Conservation (phyloP, 2,888 invertebrate species). For the Yponomeuta evonymella region DNA sequence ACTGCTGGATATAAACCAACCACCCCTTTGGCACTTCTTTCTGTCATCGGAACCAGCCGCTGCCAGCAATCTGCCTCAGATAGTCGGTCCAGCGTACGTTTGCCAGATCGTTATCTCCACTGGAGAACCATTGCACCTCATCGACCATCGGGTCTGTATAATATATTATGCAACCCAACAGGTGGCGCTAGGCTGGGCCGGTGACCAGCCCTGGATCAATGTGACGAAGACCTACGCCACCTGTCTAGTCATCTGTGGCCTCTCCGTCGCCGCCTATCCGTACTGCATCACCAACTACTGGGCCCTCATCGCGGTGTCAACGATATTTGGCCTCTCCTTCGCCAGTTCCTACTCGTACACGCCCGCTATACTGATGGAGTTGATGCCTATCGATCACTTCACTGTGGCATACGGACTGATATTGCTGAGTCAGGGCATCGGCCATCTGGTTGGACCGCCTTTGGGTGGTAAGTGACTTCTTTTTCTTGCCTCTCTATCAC, state of each 20-base stretch:
- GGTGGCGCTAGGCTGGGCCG: constrained; percentile 90
- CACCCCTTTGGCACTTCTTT: too few species aligned
- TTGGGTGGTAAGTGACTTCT: constrained; percentile 81
- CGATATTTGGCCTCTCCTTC: constrained; percentile 90
- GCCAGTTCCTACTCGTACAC: constrained; percentile 94
- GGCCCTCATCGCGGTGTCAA: constrained; percentile 66
- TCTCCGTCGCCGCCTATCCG: constrained; percentile 78
- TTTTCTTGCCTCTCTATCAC: too few species aligned
- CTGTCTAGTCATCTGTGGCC: constrained; percentile 82
- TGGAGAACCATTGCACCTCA: too few species aligned
- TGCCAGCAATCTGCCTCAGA: too few species aligned
- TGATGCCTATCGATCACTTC: constrained; percentile 92
- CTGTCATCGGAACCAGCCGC: too few species aligned
- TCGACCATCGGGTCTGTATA: too few species aligned
- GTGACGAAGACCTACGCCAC: constrained; percentile 88
- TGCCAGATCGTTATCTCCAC: too few species aligned
- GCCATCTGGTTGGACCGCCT: constrained; percentile 94
- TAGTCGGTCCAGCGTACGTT: too few species aligned
- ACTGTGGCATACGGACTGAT: constrained; percentile 94
- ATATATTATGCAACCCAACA: constrained; percentile 33
- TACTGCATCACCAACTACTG: constrained; percentile 69
- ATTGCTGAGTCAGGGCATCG: constrained; percentile 92
- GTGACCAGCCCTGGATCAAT: constrained; percentile 90
- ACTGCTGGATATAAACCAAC: too few species aligned
- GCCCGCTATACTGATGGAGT: constrained; percentile 90